Conservation (phyloP, 2,113 vertebrate genomes). For the Rhinogobius similis region DNA sequence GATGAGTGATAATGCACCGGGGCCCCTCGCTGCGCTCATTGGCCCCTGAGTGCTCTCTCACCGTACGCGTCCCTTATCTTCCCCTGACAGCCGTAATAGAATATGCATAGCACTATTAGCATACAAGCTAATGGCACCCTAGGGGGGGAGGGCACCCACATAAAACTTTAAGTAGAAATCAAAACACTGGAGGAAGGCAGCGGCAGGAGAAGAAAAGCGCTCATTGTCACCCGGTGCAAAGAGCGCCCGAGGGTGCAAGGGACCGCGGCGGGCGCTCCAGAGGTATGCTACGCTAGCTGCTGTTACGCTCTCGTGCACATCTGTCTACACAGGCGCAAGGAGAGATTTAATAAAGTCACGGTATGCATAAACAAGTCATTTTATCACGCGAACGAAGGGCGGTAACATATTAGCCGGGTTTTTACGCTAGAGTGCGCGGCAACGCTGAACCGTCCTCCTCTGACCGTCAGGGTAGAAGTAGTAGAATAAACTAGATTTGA, state of each 20-base stretch:
- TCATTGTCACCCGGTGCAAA: conserved; percentile 84
- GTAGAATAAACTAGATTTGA: too few relatives aligned
- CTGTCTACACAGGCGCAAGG: conserved; percentile 48
- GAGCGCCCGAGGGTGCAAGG: conserved; percentile 78
- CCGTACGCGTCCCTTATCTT: conserved; percentile 86
- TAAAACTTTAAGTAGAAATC: conserved; percentile 98
- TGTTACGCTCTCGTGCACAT: conserved; percentile 63
- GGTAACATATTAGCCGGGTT: conserved; percentile 27
- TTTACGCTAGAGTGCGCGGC: conserved; percentile 14
- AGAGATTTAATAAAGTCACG: conserved; percentile 42
- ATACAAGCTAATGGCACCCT: conserved; percentile 93
- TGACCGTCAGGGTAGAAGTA: not conserved
- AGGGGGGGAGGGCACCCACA: conserved; percentile 85
- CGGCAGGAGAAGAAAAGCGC: conserved; percentile 80
- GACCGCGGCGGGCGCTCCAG: conserved; percentile 75
- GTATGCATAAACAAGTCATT: conserved; percentile 40
- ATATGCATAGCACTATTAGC: conserved; percentile 93
- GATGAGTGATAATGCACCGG: conserved; percentile 84
- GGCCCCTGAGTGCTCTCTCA: conserved; percentile 87
- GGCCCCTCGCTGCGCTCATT: conserved; percentile 87
- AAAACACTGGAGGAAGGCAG: conserved; percentile 86
- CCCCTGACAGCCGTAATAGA: conserved; percentile 88
- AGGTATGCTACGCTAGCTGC: conserved; percentile 58
- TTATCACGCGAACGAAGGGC: conserved; percentile 37
- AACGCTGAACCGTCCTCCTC: too few relatives aligned